Evolutionary conservation across 2,888 invertebrate genomes (phyloP), one percentile per base, ranked within the genome.

Genomic region (Lysandra coridon): DNA sequence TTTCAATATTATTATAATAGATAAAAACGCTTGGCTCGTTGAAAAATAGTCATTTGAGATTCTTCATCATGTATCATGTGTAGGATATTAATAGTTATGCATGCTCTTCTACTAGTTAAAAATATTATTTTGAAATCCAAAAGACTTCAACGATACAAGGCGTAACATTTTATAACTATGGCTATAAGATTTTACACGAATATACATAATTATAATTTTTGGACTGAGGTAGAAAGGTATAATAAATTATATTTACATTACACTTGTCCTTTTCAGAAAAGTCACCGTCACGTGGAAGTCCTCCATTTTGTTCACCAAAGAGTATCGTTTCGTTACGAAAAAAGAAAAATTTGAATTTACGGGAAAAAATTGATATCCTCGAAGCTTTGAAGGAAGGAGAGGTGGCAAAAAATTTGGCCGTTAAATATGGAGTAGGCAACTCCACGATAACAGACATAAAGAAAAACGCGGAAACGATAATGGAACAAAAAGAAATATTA

Each of bases 371-470:
- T 81, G 83, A 84, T 81, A 84, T 84, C 80, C 83, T 84, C 81
- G 83, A 84, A 78, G 82, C 81, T 80, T 82, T 85, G 82, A 83
- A 84, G 82, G 84, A 84, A 81, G 83, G 83, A 80, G 84, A 83
- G 82, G 80, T 81, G 73, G 83, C 83, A 80, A 79, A 82, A 81
- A 85, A 83, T 80, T 83, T 85, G 81, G 83, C 84, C 79, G 80
- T 82, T 80, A 82, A 83, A 78, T 85, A 85, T 83, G 84, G 83
- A 82, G 84, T 85, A 79, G 84, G 83, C 80, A 83, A 81, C 78
- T 84, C 84, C 81, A 85, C 83, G 80, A 84, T 85, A 80, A 83
- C 82, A 82, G 85, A 85, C 82, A 84, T 84, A 81, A 84, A 84
- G 80, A 84, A 83, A 80, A 84, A 84, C 83, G 82, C 80, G 33